Evolutionary conservation across 2,797 vertebrate genomes (phyloP).

Genomic region (Xerus rutilus): DNA sequence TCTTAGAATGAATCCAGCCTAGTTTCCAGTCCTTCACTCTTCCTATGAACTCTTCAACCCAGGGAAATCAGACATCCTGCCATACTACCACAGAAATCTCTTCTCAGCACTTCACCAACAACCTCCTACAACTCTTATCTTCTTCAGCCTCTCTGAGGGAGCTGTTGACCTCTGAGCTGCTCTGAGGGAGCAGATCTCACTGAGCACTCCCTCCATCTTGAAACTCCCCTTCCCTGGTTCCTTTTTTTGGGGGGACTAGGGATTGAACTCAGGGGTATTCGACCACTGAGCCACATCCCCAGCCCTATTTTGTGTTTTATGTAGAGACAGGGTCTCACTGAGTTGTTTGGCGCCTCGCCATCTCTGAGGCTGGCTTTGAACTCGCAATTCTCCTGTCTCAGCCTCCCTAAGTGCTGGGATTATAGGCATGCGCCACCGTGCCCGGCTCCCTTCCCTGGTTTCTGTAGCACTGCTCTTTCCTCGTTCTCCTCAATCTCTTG

Average conservation of each 20-base stretch:
- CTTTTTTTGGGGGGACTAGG: background rate
- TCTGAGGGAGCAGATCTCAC: background rate
- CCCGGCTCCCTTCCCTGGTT: background rate
- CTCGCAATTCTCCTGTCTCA: no score
- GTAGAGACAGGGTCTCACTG: no score
- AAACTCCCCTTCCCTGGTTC: background rate
- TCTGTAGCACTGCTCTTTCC: background rate
- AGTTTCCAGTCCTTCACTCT: background rate
- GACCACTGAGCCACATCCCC: no score
- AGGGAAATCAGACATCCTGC: slow-evolving; percentile 2
- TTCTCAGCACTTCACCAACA: background rate
- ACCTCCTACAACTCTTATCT: background rate
- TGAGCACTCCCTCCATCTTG: background rate
- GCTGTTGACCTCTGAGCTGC: no score
- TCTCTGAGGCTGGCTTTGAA: no score
- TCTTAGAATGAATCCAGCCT: background rate
- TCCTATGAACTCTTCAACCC: background rate
- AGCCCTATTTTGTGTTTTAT: no score
- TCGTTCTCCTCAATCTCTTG: slow-evolving; percentile 9
- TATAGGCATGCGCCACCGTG: no score
- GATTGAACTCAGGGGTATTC: no score
- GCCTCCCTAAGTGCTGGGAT: no score
- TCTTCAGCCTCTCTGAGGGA: background rate
- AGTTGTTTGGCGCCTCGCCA: no score
- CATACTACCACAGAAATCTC: background rate